Evolutionary conservation across 1,140 invertebrate genomes (phyloP).

Genomic region (Drosophila leontia): DNA sequence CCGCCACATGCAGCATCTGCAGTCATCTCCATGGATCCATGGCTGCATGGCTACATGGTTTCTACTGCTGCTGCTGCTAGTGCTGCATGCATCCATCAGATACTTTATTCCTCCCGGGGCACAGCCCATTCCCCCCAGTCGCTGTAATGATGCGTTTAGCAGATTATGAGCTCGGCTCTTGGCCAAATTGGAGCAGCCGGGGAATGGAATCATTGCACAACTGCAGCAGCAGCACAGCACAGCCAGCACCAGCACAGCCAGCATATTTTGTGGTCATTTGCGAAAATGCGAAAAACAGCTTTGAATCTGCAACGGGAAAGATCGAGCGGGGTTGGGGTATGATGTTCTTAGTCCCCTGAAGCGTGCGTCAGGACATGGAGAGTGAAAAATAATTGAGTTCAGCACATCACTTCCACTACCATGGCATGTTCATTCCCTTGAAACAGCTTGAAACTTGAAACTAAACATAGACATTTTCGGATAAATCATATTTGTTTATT

Average conservation of each 20-base stretch:
- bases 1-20: constrained; percentile 15
- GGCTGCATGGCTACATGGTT: background rate
- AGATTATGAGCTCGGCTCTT: constrained; percentile 66
- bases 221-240: constrained; percentile 8
- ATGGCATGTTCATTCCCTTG: constrained; percentile 1
- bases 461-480: background rate
- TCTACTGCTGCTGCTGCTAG: background rate
- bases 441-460: constrained; percentile 1
- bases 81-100: constrained; percentile 35
- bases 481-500: background rate
- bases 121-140: constrained; percentile 7
- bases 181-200: constrained; percentile 63
- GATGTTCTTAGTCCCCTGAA: background rate
- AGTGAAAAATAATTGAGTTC: constrained; percentile 31
- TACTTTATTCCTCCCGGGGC: constrained; percentile 40
- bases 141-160: constrained; percentile 77
- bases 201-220: constrained; percentile 9
- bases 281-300: constrained; percentile 25
- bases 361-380: constrained; percentile 32
- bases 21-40: background rate
- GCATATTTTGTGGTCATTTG: constrained; percentile 72
- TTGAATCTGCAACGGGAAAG: background rate
- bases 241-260: constrained; percentile 14
- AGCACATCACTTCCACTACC: background rate
- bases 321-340: no score